Conservation (phyloP, 2,888 invertebrate genomes). For the Epirrita christyi region DNA sequence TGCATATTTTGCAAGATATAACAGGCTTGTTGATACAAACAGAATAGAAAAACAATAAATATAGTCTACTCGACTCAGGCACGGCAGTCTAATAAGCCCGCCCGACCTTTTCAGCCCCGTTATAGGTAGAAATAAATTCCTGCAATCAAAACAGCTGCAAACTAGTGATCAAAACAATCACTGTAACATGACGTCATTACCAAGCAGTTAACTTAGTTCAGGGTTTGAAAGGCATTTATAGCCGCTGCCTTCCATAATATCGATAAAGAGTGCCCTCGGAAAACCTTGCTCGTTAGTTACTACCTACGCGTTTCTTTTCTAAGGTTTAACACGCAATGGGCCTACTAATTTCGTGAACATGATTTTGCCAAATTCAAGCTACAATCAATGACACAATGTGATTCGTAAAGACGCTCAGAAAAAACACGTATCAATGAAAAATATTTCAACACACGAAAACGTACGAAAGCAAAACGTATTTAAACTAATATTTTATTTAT, state of each 20-base stretch:
- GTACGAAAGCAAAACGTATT: too few species aligned
- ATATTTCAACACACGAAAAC: too few species aligned
- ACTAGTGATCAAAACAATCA: background rate
- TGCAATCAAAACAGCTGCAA: background rate
- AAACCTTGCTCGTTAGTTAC: slow-evolving; percentile 1
- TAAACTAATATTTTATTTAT: too few species aligned
- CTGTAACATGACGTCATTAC: background rate
- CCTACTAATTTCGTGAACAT: background rate
- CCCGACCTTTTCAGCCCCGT: too few species aligned
- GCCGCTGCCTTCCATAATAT: slow-evolving; percentile 4
- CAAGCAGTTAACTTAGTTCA: background rate
- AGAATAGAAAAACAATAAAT: background rate
- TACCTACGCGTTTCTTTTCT: slow-evolving; percentile 1
- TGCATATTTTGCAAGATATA: too few species aligned
- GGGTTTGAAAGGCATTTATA: slow-evolving; percentile 9
- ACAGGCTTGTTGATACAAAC: background rate
- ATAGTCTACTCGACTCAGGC: too few species aligned
- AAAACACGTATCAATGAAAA: too few species aligned
- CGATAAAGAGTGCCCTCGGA: slow-evolving; percentile 7
- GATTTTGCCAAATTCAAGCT: background rate
- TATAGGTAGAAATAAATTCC: too few species aligned
- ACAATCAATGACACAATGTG: background rate
- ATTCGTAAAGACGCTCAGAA: too few species aligned
- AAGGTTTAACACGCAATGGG: slow-evolving; percentile 5
- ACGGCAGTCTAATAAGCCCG: too few species aligned